Evolutionary conservation across 1,140 invertebrate species (phyloP).

Genomic region (Drosophila pachea): DNA sequence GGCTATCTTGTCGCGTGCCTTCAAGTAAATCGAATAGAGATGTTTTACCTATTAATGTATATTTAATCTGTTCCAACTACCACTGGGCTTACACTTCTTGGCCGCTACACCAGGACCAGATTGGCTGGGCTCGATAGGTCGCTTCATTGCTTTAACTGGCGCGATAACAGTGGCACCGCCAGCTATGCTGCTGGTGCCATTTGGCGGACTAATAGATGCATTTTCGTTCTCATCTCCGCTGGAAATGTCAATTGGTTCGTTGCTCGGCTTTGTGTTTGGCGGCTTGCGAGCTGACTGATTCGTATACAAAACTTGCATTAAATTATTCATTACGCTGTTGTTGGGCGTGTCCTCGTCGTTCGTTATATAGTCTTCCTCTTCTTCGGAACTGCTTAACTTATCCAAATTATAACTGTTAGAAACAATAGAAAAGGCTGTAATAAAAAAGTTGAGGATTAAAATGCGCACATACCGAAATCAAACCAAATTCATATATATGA

Average conservation of each 20-base stretch:
- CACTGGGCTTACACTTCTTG: slow-evolving; percentile 49
- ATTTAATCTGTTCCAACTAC: neutral
- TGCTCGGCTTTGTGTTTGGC: slow-evolving; percentile 42
- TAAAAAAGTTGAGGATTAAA: too few species aligned
- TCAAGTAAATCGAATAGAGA: slow-evolving; percentile 1
- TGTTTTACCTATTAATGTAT: slow-evolving; percentile 36
- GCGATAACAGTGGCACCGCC: neutral
- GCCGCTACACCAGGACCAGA: neutral
- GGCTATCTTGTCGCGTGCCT: slow-evolving; percentile 12
- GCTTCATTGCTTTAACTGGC: slow-evolving; percentile 32
- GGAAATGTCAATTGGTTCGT: slow-evolving; percentile 81
- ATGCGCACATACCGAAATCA: too few species aligned
- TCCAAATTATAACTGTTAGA: slow-evolving; percentile 82
- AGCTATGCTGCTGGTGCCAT: slow-evolving; percentile 17
- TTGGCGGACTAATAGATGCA: slow-evolving; percentile 49
- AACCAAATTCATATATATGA: too few species aligned
- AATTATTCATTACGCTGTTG: slow-evolving; percentile 81
- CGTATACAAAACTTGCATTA: slow-evolving; percentile 77
- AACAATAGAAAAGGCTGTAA: slow-evolving; percentile 80
- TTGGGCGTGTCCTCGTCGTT: slow-evolving; percentile 60
- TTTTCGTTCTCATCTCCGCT: slow-evolving; percentile 81
- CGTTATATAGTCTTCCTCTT: slow-evolving; percentile 40
- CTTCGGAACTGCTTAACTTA: slow-evolving; percentile 50
- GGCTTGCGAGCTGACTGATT: slow-evolving; percentile 26
- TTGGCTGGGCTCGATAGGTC: slow-evolving; percentile 14